Percentiles rank a stretch among this genome's conserved stretches.
Evolutionary conservation across 1,140 invertebrate species (phyloP).

Genomic region (Calliopsis andreniformis): DNA sequence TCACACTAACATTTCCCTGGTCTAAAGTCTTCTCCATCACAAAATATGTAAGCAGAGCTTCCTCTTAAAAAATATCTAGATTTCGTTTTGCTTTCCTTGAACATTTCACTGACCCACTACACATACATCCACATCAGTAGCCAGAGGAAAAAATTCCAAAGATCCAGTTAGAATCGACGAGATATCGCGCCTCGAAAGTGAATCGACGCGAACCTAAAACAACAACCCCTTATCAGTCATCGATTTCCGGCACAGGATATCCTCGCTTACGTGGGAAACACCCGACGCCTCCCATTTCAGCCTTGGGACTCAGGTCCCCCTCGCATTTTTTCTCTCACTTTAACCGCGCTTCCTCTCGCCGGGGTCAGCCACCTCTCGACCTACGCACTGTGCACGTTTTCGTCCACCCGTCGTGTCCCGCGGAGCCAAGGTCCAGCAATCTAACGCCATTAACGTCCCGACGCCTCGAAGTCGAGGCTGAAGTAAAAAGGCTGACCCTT

Average conservation of each 20-base stretch:
- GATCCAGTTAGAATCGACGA: too few relatives aligned
- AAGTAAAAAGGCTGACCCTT: constrained; percentile 6
- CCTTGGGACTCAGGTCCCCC: constrained; percentile 23
- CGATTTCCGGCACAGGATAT: constrained; percentile 35
- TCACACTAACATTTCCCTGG: too few relatives aligned
- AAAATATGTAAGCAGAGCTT: too few relatives aligned
- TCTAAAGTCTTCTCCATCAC: too few relatives aligned
- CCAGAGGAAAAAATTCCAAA: too few relatives aligned
- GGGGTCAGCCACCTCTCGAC: constrained; percentile 51
- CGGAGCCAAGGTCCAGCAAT: constrained; percentile 43
- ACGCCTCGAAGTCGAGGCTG: not conserved
- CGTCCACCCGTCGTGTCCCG: constrained; percentile 16
- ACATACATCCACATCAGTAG: too few relatives aligned
- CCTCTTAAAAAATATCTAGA: too few relatives aligned
- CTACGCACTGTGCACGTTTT: constrained; percentile 21
- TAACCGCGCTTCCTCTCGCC: not conserved
- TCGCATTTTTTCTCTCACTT: constrained; percentile 9
- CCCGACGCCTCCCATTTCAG: not conserved
- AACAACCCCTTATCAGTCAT: too few relatives aligned
- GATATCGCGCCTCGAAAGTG: too few relatives aligned
- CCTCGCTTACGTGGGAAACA: constrained; percentile 37
- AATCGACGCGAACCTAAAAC: too few relatives aligned
- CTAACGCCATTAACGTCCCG: constrained; percentile 33
- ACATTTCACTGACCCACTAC: too few relatives aligned
- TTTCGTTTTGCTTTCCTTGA: too few relatives aligned